Base-by-base conservation (phyloP, 1,140 invertebrate species). In the Bombus breviceps region DNA sequence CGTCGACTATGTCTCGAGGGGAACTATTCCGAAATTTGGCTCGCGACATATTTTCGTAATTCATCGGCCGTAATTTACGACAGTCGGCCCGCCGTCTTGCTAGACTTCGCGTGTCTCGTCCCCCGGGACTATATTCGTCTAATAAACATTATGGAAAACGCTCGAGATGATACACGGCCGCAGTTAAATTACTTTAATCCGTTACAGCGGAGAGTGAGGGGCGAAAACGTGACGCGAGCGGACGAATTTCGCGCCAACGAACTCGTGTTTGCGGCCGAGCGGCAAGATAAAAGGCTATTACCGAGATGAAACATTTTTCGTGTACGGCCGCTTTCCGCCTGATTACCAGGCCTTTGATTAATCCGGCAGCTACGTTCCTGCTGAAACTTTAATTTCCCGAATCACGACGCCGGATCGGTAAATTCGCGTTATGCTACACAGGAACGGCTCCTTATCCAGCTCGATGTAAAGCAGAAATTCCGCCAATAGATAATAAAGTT, bases 111-210 rank as follows among this genome's bases (percentile, higher is more conserved):
- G 43, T 81, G 28, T 71, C 57, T 28, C 37, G 25, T 64, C 13
- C 13, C 25, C 47, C 69, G 79, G 83, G 37, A 86, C 81, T 88
- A 82, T 88, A 90, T 90, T 84, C 90, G 78, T 90, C 84, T 91
- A 91, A 91, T 91, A 91, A 91, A 91, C 90, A 90, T 86, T 87
- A 86, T 82, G 86, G 86, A 83, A 83, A 90, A 64, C 86, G 72
- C 37, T n/a, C 68, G 37, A 22, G 84, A 87, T 90, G 89, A 90
- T 90, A 83, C 89, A 88, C 77, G 89, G 62, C 80, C 64, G 53
- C 69, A 64, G 57, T 74, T 85, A 90, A 91, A 91, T 90, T 91
- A 88, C 86, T 88, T 88, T 91, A 88, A 90, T 90, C 86, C 80
- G 66, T 28, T 81, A 41, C 57, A 68, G 28, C 8, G n/a, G 8